Evolutionary conservation across 2,113 vertebrate genomes (phyloP), one percentile per base, ranked within the genome.

Genomic region (Amia ocellicauda): DNA sequence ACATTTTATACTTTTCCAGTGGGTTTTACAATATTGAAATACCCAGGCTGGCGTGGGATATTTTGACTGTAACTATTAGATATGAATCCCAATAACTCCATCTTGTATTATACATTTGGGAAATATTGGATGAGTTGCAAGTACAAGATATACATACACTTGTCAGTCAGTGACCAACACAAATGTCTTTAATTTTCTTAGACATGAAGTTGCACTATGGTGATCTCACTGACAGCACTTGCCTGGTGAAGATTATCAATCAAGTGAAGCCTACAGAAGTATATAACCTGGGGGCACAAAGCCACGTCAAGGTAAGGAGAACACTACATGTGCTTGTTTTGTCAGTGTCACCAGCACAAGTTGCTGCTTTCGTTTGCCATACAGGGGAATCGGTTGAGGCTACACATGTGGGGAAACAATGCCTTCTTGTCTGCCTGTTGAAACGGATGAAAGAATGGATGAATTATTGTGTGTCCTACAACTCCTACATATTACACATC

Each of bases 151-250:
- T n/a, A n/a, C n/a, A n/a, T n/a, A n/a, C n/a, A n/a, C n/a, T 16
- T 47, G 43, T 47, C n/a, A 10, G 9, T 17, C 31, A n/a, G 19
- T 63, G 50, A 8, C 5, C 5, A 1, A 54, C 22, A 19, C 24
- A 2, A 63, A 36, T 20, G 3, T 4, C 31, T 73, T 55, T 79
- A 53, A 66, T 62, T 59, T 71, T 66, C 66, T 49, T 85, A 99
- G 97, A 97, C 68, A 99, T 99, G 97, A 97, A 92, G 78, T 74
- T 99, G 73, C 95, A 99, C 74, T 99, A 99, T 0, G 97, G 97
- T 0, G 97, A 99, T 72, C 90, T 99, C 74, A 99, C 97, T 0
- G 97, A 99, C 82, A 99, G 97, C 75, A 98, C 95, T 3, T 99
- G 97, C 80, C 85, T 99, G 43, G 96, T 99, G 79, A 99, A 99